Evolutionary conservation across 2,113 vertebrate genomes (phyloP).

Genomic region (Apteryx owenii): DNA sequence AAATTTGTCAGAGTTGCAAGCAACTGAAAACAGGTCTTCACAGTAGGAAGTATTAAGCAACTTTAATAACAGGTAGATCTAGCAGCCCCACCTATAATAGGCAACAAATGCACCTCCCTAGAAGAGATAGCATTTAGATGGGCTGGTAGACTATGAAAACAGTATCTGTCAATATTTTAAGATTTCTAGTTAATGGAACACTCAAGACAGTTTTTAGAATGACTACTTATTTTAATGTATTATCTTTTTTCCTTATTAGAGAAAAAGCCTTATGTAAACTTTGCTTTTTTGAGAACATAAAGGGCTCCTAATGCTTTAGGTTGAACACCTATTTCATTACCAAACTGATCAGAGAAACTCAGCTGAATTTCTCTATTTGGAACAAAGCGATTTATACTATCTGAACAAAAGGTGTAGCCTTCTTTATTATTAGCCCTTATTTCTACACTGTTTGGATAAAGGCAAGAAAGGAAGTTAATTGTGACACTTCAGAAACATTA

Average conservation of each 20-base stretch:
- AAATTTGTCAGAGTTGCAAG: not conserved
- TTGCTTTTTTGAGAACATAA: not conserved
- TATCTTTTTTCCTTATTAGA: not conserved
- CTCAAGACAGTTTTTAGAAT: not conserved
- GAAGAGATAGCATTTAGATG: constrained; percentile 36
- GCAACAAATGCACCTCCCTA: constrained; percentile 45
- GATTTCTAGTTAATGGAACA: not conserved
- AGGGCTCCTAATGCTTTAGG: not conserved
- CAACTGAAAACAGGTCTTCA: constrained; percentile 37
- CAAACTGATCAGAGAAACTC: not conserved
- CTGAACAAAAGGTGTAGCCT: not conserved
- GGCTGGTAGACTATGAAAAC: not conserved
- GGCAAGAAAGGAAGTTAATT: not conserved
- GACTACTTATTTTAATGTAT: not conserved
- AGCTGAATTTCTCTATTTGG: not conserved
- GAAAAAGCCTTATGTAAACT: not conserved
- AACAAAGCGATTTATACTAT: not conserved
- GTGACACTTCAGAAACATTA: not conserved
- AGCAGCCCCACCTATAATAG: constrained; percentile 56
- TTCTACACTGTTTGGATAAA: not conserved
- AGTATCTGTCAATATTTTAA: not conserved
- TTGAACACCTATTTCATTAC: not conserved
- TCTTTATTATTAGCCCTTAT: not conserved
- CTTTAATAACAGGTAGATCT: constrained; percentile 48
- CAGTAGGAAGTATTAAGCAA: constrained; percentile 55